Percentiles rank a stretch among this genome's conserved stretches.
Conservation (phyloP, 1,140 invertebrate species). For the Papilio helenus region DNA sequence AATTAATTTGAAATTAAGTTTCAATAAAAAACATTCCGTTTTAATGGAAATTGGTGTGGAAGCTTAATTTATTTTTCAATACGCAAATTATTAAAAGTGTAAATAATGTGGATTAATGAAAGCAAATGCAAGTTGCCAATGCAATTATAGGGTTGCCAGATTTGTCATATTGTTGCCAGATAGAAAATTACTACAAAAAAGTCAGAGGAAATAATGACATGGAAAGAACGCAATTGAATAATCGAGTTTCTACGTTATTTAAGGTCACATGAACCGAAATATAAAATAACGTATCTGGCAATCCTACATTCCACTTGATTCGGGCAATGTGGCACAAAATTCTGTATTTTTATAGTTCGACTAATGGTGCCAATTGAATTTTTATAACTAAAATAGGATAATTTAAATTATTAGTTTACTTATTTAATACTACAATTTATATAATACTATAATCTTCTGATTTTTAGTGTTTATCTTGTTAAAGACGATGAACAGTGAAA, state of each 20-base stretch:
- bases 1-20: not conserved
- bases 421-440: too few relatives aligned
- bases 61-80: not conserved
- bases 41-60: not conserved
- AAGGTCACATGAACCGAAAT: not conserved
- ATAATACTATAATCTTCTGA: too few relatives aligned
- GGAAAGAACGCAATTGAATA: too few relatives aligned
- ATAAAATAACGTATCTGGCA: not conserved
- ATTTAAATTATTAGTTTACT: not conserved
- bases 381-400: constrained; percentile 27
- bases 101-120: not conserved
- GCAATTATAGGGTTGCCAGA: constrained; percentile 17
- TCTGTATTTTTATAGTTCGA: constrained; percentile 35
- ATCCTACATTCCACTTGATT: not conserved
- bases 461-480: not conserved
- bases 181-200: not conserved
- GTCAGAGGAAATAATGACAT: too few relatives aligned
- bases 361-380: constrained; percentile 37
- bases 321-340: constrained; percentile 29
- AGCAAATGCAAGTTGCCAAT: constrained; percentile 15
- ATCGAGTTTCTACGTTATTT: not conserved
- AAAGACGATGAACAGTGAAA: not conserved
- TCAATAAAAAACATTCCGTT: not conserved
- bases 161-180: not conserved
- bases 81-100: not conserved